These are phyloP conservation scores for Xenotilapia caudafasciata DNA, from an alignment of 2,113 vertebrate species.

Conservation along the genomic window DNA sequence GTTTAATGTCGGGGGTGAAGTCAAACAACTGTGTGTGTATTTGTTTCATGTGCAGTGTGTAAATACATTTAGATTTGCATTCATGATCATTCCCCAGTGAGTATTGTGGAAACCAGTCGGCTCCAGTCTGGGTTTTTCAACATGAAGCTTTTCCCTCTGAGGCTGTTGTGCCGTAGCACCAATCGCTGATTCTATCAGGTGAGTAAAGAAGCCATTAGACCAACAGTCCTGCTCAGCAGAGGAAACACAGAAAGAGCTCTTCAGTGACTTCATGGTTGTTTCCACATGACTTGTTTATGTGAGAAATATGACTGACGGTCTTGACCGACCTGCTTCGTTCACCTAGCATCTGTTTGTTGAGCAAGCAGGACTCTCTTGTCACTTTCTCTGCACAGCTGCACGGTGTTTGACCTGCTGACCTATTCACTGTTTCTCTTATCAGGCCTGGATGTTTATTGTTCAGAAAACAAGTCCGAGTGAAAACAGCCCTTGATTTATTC, in stretches of 20 bases:
- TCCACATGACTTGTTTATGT: not conserved
- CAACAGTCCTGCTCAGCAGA: not conserved
- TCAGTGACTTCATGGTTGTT: not conserved
- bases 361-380: not conserved
- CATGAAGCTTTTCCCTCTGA: not conserved
- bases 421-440: not conserved
- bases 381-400: not conserved
- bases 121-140: not conserved
- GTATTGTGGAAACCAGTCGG: not conserved
- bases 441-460: not conserved
- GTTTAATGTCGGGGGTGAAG: not conserved
- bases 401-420: not conserved
- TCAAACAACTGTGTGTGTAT: not conserved
- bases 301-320: not conserved
- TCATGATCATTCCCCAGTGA: not conserved
- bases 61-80: not conserved
- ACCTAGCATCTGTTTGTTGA: conserved; percentile 3
- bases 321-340: not conserved
- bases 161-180: not conserved
- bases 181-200: not conserved
- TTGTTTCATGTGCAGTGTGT: not conserved
- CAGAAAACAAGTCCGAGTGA: not conserved
- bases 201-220: not conserved
- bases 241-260: not conserved
- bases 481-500: not conserved